phyloP scores from a whole-genome alignment of 53 echinoderm and acorn worm species.

The Apostichopus leukothele region DNA sequence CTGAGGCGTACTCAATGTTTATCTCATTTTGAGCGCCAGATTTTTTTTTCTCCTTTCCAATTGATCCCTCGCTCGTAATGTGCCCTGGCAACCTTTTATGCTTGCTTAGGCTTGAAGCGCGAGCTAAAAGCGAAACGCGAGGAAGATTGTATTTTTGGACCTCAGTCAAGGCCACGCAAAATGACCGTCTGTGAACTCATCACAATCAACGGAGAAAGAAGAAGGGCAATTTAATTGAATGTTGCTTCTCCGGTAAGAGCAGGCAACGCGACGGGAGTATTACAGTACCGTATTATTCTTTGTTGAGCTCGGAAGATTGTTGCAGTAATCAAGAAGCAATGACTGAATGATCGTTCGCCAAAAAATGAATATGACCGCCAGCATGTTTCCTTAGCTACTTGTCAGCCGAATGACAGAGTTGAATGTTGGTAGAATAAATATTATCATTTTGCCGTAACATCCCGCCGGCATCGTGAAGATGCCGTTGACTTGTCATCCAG shows the following conservation, averaged over 20 bases:
- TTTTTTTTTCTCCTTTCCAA: slow-evolving; percentile 36
- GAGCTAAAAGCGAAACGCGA: slow-evolving; percentile 47
- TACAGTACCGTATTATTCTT: slow-evolving; percentile 24
- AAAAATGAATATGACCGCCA: slow-evolving; percentile 43
- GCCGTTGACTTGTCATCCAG: slow-evolving; percentile 40
- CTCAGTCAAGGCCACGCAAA: slow-evolving; percentile 35
- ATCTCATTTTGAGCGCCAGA: slow-evolving; percentile 43
- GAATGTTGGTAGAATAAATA: slow-evolving; percentile 45
- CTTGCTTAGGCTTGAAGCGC: slow-evolving; percentile 46
- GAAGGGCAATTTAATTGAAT: slow-evolving; percentile 44
- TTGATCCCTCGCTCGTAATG: slow-evolving; percentile 48
- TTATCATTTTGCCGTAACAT: slow-evolving; percentile 45
- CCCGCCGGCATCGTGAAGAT: slow-evolving; percentile 39
- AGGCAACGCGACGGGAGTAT: slow-evolving; percentile 41
- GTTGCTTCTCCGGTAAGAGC: slow-evolving; percentile 24
- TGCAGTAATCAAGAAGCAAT: slow-evolving; percentile 33
- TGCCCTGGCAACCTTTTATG: slow-evolving; percentile 48
- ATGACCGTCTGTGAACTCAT: slow-evolving; percentile 42
- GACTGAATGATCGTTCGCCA: slow-evolving; percentile 39
- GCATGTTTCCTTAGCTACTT: slow-evolving; percentile 39
- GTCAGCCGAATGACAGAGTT: slow-evolving; percentile 41
- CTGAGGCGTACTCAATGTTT: slow-evolving; percentile 46
- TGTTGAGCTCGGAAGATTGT: slow-evolving; percentile 13
- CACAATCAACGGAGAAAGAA: slow-evolving; percentile 33
- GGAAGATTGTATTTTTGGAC: slow-evolving; percentile 39